Conservation (phyloP, 2,113 vertebrate genomes). For the Eonycteris spelaea region DNA sequence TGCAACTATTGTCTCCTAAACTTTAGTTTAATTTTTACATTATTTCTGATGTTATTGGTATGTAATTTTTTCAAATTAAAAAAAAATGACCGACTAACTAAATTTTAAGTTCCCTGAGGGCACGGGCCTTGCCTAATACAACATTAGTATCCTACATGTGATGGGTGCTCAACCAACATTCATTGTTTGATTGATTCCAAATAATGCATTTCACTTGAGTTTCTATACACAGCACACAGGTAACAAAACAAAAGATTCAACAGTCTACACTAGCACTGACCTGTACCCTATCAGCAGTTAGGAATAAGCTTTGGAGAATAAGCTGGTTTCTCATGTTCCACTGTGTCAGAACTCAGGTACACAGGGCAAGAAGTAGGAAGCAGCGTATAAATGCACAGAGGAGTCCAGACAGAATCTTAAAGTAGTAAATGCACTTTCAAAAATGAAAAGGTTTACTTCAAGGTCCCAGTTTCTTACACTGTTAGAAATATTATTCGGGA, state of each 20-base stretch:
- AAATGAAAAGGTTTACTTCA: slow-evolving; percentile 78
- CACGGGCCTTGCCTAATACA: not conserved
- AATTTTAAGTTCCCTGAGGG: slow-evolving; percentile 1
- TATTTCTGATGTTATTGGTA: not conserved
- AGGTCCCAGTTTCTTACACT: slow-evolving; percentile 65
- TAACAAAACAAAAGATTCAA: slow-evolving; percentile 51
- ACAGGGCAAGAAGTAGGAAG: slow-evolving; percentile 69
- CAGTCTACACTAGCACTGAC: slow-evolving; percentile 46
- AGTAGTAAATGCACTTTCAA: slow-evolving; percentile 74
- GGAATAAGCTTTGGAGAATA: slow-evolving; percentile 58
- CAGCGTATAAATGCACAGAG: slow-evolving; percentile 61
- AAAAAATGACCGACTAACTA: not conserved
- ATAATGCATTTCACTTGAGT: slow-evolving; percentile 31
- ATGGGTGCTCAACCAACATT: not conserved
- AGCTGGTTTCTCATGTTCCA: slow-evolving; percentile 60
- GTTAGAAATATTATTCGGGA: slow-evolving; percentile 72
- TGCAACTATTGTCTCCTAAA: not conserved
- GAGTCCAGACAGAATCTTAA: slow-evolving; percentile 74
- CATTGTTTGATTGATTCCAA: slow-evolving; percentile 17
- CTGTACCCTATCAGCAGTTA: slow-evolving; percentile 53
- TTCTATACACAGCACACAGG: not conserved
- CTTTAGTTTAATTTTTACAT: not conserved
- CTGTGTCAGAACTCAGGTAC: slow-evolving; percentile 68
- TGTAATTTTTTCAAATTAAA: not conserved
- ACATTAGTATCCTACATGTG: not conserved